These are phyloP conservation scores for Heteronetta atricapilla DNA, from an alignment of 2,113 vertebrate genomes.

Conservation along the genomic window DNA sequence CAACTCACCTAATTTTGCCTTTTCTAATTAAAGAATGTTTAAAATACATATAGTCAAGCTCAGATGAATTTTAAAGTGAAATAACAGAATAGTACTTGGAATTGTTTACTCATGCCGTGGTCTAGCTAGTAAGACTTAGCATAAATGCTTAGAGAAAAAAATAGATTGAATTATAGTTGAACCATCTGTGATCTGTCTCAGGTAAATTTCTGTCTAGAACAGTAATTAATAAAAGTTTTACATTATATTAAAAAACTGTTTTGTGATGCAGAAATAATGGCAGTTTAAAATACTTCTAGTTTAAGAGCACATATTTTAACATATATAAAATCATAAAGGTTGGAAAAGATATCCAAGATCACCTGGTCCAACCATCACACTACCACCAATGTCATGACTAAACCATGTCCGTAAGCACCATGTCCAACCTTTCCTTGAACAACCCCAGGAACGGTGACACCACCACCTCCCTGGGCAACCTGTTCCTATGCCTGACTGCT, in stretches of 20 bases:
- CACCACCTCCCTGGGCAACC: too few relatives aligned
- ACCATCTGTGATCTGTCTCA: background rate
- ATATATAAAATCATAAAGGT: too few relatives aligned
- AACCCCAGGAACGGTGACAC: too few relatives aligned
- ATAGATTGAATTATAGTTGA: background rate
- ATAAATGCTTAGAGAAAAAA: background rate
- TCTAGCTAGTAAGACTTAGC: background rate
- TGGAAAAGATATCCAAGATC: too few relatives aligned
- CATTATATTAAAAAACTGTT: background rate
- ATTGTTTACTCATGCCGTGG: background rate
- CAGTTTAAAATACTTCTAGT: background rate
- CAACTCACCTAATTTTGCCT: background rate
- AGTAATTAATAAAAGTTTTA: background rate
- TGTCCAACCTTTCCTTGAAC: too few relatives aligned
- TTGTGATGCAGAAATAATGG: background rate
- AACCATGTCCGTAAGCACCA: too few relatives aligned
- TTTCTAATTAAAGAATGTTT: background rate
- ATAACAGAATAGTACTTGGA: background rate
- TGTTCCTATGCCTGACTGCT: too few relatives aligned
- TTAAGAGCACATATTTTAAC: background rate
- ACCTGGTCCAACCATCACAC: too few relatives aligned
- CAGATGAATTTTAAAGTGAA: background rate
- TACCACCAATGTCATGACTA: too few relatives aligned
- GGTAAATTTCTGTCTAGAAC: background rate
- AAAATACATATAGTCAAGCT: background rate